Evolutionary conservation across 2,113 vertebrate genomes (phyloP).

Genomic region (Osmerus eperlanus): DNA sequence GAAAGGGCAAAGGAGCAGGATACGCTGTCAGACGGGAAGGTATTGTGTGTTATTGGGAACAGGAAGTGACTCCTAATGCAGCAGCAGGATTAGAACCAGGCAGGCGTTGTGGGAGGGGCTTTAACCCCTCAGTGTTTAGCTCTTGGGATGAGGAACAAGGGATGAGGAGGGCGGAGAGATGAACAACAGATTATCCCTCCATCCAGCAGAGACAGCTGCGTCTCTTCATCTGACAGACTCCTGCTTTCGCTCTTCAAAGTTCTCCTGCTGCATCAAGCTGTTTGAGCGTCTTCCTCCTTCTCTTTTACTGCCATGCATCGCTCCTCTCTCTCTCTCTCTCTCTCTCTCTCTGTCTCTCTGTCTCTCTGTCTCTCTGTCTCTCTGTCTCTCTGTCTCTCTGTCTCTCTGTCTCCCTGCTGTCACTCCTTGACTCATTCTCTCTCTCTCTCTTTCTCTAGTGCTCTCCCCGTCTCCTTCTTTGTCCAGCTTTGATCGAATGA

Average conservation of each 20-base stretch:
- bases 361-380: neutral
- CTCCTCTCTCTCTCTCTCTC: neutral
- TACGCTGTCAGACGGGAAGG: conserved; percentile 56
- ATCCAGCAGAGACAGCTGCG: neutral
- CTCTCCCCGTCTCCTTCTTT: neutral
- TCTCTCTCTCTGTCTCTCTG: neutral
- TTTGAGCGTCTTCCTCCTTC: neutral
- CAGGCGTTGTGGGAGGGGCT: conserved; percentile 7
- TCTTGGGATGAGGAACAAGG: neutral
- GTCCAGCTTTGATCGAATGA: neutral
- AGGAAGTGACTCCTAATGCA: neutral
- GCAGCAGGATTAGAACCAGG: conserved; percentile 24
- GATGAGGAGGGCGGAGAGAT: neutral
- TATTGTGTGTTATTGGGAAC: neutral
- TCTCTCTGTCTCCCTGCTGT: neutral
- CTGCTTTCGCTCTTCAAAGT: neutral
- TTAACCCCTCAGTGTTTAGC: neutral
- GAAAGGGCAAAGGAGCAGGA: conserved; percentile 32
- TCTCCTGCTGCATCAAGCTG: neutral
- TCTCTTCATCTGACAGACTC: neutral
- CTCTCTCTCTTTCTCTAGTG: neutral
- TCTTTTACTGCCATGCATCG: neutral
- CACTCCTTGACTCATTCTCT: neutral
- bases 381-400: neutral
- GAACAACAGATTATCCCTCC: conserved; percentile 11